Percentiles rank a stretch among this genome's conserved stretches.
phyloP scores from a whole-genome alignment of 2,797 vertebrate species.

The Helicolenus hilgendorfi region DNA sequence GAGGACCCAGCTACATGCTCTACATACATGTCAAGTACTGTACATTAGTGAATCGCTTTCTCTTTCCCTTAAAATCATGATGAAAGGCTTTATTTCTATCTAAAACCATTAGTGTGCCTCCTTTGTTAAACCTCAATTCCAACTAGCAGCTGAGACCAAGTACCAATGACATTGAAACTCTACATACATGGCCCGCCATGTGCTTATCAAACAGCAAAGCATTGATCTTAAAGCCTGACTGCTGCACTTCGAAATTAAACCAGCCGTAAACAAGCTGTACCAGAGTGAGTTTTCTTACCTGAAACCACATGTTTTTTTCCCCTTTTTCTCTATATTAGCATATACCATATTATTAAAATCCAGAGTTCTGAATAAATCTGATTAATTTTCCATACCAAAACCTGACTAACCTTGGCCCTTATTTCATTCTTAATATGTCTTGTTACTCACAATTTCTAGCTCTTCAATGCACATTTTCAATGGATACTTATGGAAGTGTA shows the following conservation, averaged over 20 bases:
- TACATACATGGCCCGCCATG: background rate
- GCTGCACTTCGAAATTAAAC: slow-evolving; percentile 19
- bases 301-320: background rate
- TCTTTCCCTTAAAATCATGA: background rate
- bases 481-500: background rate
- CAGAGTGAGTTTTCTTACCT: background rate
- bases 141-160: background rate
- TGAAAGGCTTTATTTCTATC: background rate
- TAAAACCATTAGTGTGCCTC: background rate
- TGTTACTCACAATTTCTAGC: background rate
- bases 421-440: background rate
- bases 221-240: slow-evolving; percentile 17
- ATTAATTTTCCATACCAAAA: background rate
- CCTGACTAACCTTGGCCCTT: background rate
- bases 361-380: background rate
- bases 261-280: background rate
- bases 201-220: slow-evolving; percentile 16
- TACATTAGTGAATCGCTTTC: background rate
- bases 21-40: no score
- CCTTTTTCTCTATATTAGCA: background rate
- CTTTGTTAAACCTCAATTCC: background rate
- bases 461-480: background rate
- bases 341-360: background rate
- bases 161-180: background rate
- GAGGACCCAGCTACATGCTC: background rate